Evolutionary conservation across 1,140 invertebrate genomes (phyloP).

Genomic region (Micrasema minimum): DNA sequence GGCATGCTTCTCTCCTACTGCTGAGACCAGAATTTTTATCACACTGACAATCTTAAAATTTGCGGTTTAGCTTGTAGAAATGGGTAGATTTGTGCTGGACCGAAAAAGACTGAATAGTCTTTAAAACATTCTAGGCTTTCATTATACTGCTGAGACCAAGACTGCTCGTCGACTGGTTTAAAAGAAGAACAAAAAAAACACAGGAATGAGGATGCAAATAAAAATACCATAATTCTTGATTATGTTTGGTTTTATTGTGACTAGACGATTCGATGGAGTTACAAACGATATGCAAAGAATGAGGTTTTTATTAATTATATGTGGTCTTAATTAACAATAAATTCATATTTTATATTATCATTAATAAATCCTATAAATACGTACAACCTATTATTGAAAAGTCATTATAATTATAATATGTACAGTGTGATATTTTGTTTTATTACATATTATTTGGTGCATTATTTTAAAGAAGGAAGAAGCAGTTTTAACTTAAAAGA

Average conservation of each 20-base stretch:
- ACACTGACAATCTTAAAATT: no score
- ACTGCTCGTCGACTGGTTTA: no score
- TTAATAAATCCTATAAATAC: conserved; percentile 51
- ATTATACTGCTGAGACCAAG: no score
- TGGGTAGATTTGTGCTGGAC: no score
- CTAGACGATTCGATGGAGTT: conserved; percentile 55
- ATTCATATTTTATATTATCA: conserved; percentile 50
- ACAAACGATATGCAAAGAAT: conserved; percentile 55
- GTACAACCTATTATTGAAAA: conserved; percentile 53
- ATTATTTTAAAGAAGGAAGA: conserved; percentile 13
- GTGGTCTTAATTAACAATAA: conserved; percentile 49
- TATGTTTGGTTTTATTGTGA: conserved; percentile 55
- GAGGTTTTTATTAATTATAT: conserved; percentile 50
- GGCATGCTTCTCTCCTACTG: no score
- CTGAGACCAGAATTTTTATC: no score
- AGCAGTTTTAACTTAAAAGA: conserved; percentile 18
- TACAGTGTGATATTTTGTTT: conserved; percentile 38
- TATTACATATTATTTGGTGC: conserved; percentile 15
- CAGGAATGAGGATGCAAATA: not conserved
- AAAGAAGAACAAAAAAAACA: no score
- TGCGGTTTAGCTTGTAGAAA: no score
- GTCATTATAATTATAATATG: conserved; percentile 43
- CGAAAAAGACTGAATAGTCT: no score
- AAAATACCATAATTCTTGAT: conserved; percentile 33
- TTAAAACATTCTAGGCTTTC: no score